Evolutionary conservation across 2,797 vertebrate genomes (phyloP), one percentile per base, ranked within the genome.

Genomic region (Gorsachius magnificus): DNA sequence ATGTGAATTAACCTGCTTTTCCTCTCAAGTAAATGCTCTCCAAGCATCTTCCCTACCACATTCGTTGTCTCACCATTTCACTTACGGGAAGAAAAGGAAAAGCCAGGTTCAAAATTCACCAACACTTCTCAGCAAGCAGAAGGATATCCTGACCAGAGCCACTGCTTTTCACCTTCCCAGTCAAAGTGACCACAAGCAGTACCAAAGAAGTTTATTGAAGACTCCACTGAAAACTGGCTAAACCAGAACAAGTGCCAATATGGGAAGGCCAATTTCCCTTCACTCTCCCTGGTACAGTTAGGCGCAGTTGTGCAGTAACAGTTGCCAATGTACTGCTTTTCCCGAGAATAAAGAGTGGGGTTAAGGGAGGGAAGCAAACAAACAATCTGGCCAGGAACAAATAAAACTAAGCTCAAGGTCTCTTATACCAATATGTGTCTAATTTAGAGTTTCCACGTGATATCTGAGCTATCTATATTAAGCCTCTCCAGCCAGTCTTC

Each of bases 391-490:
- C 60, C 48, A 58, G 22, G 51, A 92, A 53, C 21, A 80, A 93
- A 90, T 41, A 75, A 72, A 89, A 89, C 88, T 35, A 69, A 91
- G 64, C 66, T 81, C 64, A 64, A 86, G 74, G 84, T 89, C 74
- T 90, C 87, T 90, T 83, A 69, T 83, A 95, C 92, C 77, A 93
- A 93, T 93, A 82, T 83, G 95, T 46, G 82, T 61, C 87, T 90
- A 90, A 90, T 89, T 79, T 83, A 92, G 96, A 98, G 89, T 96
- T 93, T 93, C 92, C 97, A 98, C 94, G 76, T 96, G 97, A 95
- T 83, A 86, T 66, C 85, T 16, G 45, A 95, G 90, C 94, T 70
- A 51, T 95, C 97, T 98, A 97, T 98, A 97, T 98, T 97, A 98
- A 97, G 97, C 71, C 69, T 92, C 93, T 89, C 63, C 0, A 76